Evolutionary conservation across 2,113 vertebrate genomes (phyloP), one percentile per base, ranked within the genome.

Genomic region (Sceloporus tristichus): DNA sequence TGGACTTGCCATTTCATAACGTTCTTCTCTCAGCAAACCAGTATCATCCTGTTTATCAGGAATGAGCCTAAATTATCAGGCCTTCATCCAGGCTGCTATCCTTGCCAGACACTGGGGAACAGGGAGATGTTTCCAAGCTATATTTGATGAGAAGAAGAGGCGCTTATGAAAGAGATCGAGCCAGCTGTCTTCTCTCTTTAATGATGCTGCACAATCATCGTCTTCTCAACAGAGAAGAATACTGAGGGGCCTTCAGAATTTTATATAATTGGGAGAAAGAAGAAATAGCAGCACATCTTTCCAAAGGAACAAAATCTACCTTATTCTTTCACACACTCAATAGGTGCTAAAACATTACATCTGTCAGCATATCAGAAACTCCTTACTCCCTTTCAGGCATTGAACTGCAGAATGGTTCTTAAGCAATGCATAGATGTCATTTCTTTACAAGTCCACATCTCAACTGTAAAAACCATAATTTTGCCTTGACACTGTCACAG

Each of bases 1-100:
- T 93, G 82, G 91, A 66, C 83, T 85, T 87, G 87, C 38, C 88
- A 92, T 91, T 91, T 74, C 65, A 93, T 88, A 93, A 91, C 92
- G 92, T 88, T 88, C 1, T 1, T 90, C 91, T 91, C 84, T 87
- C 91, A 85, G 75, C 73, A 88, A 92, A 73, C 68, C 85, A 83
- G 29, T 25, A 56, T 0, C 48, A 77, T 21, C 59, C 48, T 78
- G 48, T 83, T 83, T 83, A 84, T 54, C 73, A 83, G n/a, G 81
- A 83, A 88, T 77, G 42, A 83, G 82, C 80, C 79, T 34, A 29
- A 78, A 87, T 89, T 73, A 90, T 83, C 83, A 93, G 92, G 92
- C 87, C 92, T 91, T 83, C 14, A 4, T 87, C 82, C 92, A 93
- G 66, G 14, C 88, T 48, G 77, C 86, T 93, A 77, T 93, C 93